Conservation (phyloP, 1,140 invertebrate species). For the Neoseiulus cucumeris region DNA sequence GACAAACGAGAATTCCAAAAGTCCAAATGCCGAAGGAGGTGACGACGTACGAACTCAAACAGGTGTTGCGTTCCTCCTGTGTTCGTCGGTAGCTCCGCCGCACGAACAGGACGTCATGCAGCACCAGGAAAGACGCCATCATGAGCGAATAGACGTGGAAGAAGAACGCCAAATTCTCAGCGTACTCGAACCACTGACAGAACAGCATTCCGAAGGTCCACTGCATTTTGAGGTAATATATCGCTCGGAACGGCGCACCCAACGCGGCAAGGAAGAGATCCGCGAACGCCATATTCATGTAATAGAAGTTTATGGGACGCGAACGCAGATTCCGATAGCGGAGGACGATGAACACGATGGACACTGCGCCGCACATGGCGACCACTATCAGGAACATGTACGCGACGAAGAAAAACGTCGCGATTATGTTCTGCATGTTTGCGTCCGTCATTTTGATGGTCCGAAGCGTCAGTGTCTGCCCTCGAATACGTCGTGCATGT, state of each 20-base stretch:
- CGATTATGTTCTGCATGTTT: conserved; percentile 7
- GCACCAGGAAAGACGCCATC: background rate
- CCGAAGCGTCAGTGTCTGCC: no score
- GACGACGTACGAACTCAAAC: background rate
- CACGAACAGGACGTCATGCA: background rate
- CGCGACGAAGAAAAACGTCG: conserved; percentile 7
- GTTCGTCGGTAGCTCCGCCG: background rate
- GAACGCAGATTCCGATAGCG: background rate
- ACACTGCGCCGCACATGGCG: background rate
- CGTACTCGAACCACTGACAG: conserved; percentile 4
- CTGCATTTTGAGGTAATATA: background rate
- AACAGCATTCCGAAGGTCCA: background rate
- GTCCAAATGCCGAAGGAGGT: background rate
- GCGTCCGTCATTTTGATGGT: no score
- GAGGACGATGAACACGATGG: background rate
- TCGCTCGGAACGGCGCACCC: background rate
- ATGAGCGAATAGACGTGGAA: background rate
- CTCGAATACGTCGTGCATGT: no score
- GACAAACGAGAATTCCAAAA: background rate
- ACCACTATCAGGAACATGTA: background rate
- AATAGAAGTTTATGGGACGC: conserved; percentile 3
- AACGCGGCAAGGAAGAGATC: background rate
- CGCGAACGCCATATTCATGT: conserved; percentile 6
- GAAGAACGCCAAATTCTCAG: background rate
- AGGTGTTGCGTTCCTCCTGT: background rate